A percentile compares a stretch with the other conserved stretches of the same genome.
Evolutionary conservation across 2,797 vertebrate genomes (phyloP).

Genomic region (Podargus strigoides): DNA sequence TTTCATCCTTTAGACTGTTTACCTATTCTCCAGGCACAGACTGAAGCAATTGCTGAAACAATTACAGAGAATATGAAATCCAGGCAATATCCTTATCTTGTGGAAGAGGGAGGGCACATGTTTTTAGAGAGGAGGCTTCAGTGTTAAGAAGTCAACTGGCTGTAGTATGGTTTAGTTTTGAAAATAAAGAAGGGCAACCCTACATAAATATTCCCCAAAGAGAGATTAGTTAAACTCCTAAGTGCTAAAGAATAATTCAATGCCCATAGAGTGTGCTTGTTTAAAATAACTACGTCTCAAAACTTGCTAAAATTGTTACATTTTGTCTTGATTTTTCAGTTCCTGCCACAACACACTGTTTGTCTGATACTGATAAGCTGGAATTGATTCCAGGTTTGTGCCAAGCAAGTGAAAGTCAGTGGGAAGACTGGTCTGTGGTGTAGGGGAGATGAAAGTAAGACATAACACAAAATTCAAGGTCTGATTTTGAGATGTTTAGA

Average conservation of each 20-base stretch:
- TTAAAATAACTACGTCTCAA: neutral
- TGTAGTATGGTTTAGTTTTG: neutral
- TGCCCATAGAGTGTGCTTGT: neutral
- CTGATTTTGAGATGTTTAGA: neutral
- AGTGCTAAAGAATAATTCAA: neutral
- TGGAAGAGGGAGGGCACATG: fast-evolving
- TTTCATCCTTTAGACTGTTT: neutral
- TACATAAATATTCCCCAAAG: too few species aligned
- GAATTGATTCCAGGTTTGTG: neutral
- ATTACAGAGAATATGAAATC: neutral
- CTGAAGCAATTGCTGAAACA: neutral
- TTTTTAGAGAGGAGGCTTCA: neutral
- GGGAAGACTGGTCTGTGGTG: neutral
- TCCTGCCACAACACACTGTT: fast-evolving
- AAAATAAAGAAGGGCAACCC: neutral
- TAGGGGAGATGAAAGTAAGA: neutral
- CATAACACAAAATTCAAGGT: neutral
- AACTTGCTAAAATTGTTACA: neutral
- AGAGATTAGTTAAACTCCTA: too few species aligned
- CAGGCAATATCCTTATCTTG: neutral
- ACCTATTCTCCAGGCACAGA: neutral
- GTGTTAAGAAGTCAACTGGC: fast-evolving
- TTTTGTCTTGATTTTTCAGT: neutral
- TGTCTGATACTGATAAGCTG: neutral
- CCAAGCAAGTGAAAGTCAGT: neutral